A percentile compares a stretch with the other conserved stretches of the same genome.
phyloP scores from a whole-genome alignment of 92 coral and sea anemone genomes.

The Metridium senile region DNA sequence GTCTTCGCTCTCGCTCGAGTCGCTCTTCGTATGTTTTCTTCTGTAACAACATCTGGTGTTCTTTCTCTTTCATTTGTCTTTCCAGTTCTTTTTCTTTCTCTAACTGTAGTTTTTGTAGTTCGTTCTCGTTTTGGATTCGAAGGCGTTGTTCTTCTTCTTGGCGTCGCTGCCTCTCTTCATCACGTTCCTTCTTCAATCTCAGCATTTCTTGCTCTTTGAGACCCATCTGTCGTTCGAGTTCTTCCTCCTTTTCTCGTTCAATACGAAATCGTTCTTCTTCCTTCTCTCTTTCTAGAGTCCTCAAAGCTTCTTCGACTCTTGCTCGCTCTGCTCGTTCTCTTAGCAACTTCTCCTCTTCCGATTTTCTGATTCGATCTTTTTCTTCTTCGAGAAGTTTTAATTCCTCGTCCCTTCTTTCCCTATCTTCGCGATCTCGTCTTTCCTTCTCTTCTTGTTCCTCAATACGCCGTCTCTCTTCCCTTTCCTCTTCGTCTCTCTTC shows the following conservation, averaged over 20 bases:
- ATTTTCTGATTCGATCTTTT: conserved; percentile 36
- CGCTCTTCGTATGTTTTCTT: conserved; percentile 64
- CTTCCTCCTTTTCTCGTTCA: conserved; percentile 70
- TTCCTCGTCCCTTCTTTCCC: conserved; percentile 54
- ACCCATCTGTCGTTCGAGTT: conserved; percentile 70
- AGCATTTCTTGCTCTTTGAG: conserved; percentile 69
- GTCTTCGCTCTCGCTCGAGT: conserved; percentile 61
- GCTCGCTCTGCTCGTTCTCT: conserved; percentile 56
- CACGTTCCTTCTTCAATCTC: conserved; percentile 54
- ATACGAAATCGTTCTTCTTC: conserved; percentile 52
- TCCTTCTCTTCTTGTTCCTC: conserved; percentile 36
- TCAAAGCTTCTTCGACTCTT: conserved; percentile 66
- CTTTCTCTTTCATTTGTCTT: conserved; percentile 74
- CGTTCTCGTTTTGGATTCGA: conserved; percentile 25
- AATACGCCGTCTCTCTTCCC: conserved; percentile 31
- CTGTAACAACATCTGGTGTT: conserved; percentile 77
- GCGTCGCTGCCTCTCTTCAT: conserved; percentile 62
- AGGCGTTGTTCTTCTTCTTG: conserved; percentile 62
- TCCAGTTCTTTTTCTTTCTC: conserved; percentile 77
- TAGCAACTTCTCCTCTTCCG: conserved; percentile 52
- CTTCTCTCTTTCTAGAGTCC: conserved; percentile 52
- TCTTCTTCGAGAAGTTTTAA: conserved; percentile 44
- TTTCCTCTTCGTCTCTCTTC: conserved; percentile 56
- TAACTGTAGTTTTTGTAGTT: conserved; percentile 46
- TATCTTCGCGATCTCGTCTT: conserved; percentile 54